Evolutionary conservation across 2,113 vertebrate species (phyloP).

Genomic region (Platichthys stellatus): DNA sequence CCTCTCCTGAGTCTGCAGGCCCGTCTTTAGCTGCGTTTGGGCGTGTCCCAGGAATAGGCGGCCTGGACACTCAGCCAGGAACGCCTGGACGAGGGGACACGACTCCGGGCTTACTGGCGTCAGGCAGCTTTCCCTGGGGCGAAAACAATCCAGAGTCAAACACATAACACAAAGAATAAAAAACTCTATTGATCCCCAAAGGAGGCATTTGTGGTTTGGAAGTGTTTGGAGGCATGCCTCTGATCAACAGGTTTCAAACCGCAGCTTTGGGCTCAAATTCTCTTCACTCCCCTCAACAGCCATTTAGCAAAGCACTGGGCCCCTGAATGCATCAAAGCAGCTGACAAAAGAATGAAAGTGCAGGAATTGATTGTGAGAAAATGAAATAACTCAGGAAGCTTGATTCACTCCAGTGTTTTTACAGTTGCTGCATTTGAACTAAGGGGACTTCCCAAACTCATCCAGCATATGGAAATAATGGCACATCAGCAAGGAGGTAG

Average conservation of each 20-base stretch:
- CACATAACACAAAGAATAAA: not conserved
- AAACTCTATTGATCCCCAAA: slow-evolving; percentile 4
- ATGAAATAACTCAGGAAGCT: too few species aligned
- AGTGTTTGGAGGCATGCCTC: not conserved
- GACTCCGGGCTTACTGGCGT: slow-evolving; percentile 88
- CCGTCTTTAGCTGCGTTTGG: slow-evolving; percentile 89
- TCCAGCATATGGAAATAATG: slow-evolving; percentile 3
- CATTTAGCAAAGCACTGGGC: not conserved
- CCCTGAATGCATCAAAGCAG: not conserved
- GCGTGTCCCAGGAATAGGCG: slow-evolving; percentile 86
- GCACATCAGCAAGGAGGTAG: not conserved
- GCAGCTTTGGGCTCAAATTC: not conserved
- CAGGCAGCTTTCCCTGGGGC: slow-evolving; percentile 86
- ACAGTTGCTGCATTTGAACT: not conserved
- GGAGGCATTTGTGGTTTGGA: slow-evolving; percentile 11
- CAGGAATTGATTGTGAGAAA: not conserved
- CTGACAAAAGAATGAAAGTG: not conserved
- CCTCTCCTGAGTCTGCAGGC: slow-evolving; percentile 92
- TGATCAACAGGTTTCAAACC: slow-evolving; percentile 13
- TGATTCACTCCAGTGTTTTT: too few species aligned
- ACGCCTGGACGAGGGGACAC: slow-evolving; percentile 89
- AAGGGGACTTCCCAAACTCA: not conserved
- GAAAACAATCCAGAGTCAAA: slow-evolving; percentile 15
- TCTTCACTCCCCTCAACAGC: not conserved
- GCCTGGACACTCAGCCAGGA: slow-evolving; percentile 81